A percentile compares a stretch with the other conserved stretches of the same genome.
Evolutionary conservation across 2,888 invertebrate genomes (phyloP).

Genomic region (Nemurella pictetii): DNA sequence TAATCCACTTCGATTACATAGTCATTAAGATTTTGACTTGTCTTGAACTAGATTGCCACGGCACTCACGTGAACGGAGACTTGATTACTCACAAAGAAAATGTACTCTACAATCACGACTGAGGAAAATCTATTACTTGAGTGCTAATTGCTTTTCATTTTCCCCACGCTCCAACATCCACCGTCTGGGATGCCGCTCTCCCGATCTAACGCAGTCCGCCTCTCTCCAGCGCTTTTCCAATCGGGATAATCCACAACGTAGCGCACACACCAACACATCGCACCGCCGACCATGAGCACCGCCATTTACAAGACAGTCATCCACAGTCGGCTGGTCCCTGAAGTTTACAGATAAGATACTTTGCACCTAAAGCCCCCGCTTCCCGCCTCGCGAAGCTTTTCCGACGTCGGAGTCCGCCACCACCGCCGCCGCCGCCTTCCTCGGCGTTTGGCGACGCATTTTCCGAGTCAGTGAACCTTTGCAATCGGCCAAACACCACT

Average conservation of each 20-base stretch:
- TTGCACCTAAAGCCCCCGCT: not conserved
- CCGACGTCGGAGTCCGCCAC: not conserved
- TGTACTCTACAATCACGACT: not conserved
- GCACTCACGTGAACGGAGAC: not conserved
- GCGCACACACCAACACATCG: not conserved
- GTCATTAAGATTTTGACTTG: not conserved
- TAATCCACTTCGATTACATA: not conserved
- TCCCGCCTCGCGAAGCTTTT: no score
- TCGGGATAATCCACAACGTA: not conserved
- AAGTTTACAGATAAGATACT: constrained; percentile 22
- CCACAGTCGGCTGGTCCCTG: not conserved
- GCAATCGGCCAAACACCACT: not conserved
- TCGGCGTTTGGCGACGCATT: not conserved
- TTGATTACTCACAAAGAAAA: not conserved
- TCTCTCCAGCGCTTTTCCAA: not conserved
- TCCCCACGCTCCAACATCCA: not conserved
- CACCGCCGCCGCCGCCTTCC: not conserved
- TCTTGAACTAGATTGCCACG: not conserved
- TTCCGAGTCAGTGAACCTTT: not conserved
- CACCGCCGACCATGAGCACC: not conserved
- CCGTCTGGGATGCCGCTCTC: not conserved
- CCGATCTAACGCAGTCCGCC: not conserved
- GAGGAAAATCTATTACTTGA: not conserved
- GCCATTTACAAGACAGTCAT: not conserved
- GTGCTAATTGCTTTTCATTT: not conserved